phyloP scores from a whole-genome alignment of 2,888 invertebrate species.

The Dasypolia templi region DNA sequence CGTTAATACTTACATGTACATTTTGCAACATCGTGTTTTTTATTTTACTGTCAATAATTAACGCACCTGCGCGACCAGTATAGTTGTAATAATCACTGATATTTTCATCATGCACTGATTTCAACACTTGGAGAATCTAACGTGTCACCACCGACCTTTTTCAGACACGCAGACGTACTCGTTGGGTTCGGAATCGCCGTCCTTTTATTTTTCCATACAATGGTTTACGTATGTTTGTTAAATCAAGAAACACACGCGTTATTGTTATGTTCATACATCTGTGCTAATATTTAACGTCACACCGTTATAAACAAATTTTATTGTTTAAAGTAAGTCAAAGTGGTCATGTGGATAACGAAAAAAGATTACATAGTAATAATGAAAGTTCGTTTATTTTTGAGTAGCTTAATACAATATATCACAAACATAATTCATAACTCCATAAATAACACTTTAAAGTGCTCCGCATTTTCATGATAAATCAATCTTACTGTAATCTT shows the following conservation, averaged over 20 bases:
- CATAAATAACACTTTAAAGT: slow-evolving; percentile 67
- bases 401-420: slow-evolving; percentile 80
- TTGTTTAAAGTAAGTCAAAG: slow-evolving; percentile 53
- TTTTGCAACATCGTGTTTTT: slow-evolving; percentile 2
- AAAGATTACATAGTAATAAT: slow-evolving; percentile 66
- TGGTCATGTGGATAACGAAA: slow-evolving; percentile 59
- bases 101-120: slow-evolving; percentile 70
- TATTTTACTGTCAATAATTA: slow-evolving; percentile 1
- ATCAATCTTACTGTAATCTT: slow-evolving; percentile 47
- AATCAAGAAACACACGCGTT: slow-evolving; percentile 71
- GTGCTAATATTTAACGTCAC: slow-evolving; percentile 73
- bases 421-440: slow-evolving; percentile 78
- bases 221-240: slow-evolving; percentile 72
- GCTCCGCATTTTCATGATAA: slow-evolving; percentile 49
- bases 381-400: slow-evolving; percentile 78
- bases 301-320: slow-evolving; percentile 56
- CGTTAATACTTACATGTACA: slow-evolving; percentile 48
- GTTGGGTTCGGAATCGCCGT: slow-evolving; percentile 36
- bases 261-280: slow-evolving; percentile 67
- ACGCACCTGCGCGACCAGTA: slow-evolving; percentile 74
- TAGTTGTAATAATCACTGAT: slow-evolving; percentile 64
- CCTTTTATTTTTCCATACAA: slow-evolving; percentile 53
- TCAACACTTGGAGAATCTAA: slow-evolving; percentile 53
- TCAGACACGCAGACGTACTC: slow-evolving; percentile 61
- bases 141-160: slow-evolving; percentile 57